Percentiles rank a stretch among this genome's conserved stretches.
Conservation (phyloP, 2,888 invertebrate genomes). For the Diabrotica balteata region DNA sequence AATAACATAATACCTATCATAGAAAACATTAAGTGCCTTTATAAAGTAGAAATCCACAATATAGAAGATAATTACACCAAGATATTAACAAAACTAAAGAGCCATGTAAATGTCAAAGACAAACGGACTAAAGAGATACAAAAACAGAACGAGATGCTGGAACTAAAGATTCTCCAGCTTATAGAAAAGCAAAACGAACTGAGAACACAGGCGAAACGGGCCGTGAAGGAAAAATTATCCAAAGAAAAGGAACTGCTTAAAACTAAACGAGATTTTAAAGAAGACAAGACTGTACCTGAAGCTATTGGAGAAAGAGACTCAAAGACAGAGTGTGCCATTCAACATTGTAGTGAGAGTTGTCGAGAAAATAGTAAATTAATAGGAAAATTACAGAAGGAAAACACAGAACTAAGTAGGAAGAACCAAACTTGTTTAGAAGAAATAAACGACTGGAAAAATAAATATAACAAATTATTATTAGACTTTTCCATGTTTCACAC, state of each 20-base stretch:
- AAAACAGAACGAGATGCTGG: slow-evolving; percentile 35
- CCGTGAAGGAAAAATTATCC: slow-evolving; percentile 22
- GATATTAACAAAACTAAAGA: slow-evolving; percentile 37
- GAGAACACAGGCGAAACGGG: slow-evolving; percentile 29
- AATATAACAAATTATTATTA: slow-evolving; percentile 38
- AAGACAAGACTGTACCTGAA: slow-evolving; percentile 11
- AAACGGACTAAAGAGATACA: slow-evolving; percentile 32
- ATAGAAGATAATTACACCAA: slow-evolving; percentile 36
- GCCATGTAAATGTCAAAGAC: slow-evolving; percentile 30
- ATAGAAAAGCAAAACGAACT: slow-evolving; percentile 34
- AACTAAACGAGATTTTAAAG: slow-evolving; percentile 14
- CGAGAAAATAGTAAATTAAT: slow-evolving; percentile 16
- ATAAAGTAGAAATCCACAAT: slow-evolving; percentile 34
- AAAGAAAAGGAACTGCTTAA: slow-evolving; percentile 24
- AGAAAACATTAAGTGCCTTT: slow-evolving; percentile 35
- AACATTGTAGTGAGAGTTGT: slow-evolving; percentile 28
- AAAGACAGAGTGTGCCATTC: slow-evolving; percentile 4
- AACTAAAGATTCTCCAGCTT: slow-evolving; percentile 36
- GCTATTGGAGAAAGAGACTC: slow-evolving; percentile 10
- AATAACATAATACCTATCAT: slow-evolving; percentile 27
- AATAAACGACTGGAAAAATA: slow-evolving; percentile 32
- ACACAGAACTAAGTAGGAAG: slow-evolving; percentile 21
- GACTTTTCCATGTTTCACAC: slow-evolving; percentile 42
- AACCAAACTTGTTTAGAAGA: slow-evolving; percentile 34
- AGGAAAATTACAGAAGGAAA: slow-evolving; percentile 22